A percentile compares a stretch with the other conserved stretches of the same genome.
Conservation (phyloP, 2,797 vertebrate genomes). For the Sylvilagus floridanus region DNA sequence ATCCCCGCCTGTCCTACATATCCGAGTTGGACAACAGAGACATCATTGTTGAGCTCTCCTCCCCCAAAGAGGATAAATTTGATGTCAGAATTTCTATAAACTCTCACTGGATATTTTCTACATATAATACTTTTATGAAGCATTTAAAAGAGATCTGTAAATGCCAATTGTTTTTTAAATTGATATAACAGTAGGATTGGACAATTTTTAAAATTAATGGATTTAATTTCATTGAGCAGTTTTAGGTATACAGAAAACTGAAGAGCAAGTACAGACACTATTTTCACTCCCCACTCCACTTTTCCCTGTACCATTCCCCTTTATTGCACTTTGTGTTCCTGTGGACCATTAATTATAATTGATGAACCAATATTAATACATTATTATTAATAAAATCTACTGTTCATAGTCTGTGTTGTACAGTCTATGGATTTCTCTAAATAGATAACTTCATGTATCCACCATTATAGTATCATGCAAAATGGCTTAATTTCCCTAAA, state of each 20-base stretch:
- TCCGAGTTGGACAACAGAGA: not conserved
- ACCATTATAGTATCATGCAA: not conserved
- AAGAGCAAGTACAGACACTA: not conserved
- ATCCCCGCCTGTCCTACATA: not conserved
- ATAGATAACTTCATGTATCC: no score
- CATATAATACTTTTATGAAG: not conserved
- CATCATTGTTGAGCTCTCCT: not conserved
- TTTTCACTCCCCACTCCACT: no score
- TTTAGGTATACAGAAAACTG: not conserved
- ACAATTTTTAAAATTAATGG: not conserved
- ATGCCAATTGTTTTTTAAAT: not conserved
- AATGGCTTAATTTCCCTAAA: not conserved
- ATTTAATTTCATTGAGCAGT: not conserved
- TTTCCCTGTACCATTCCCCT: not conserved
- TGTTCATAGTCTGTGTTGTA: not conserved
- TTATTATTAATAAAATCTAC: not conserved
- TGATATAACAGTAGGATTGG: not conserved
- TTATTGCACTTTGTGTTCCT: not conserved
- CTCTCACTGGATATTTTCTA: not conserved
- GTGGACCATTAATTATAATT: not conserved
- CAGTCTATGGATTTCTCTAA: not conserved
- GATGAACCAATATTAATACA: not conserved
- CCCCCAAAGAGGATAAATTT: not conserved
- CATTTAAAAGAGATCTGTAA: slow-evolving; percentile 7
- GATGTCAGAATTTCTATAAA: not conserved